A percentile compares a stretch with the other conserved stretches of the same genome.
These are phyloP conservation scores for Luehdorfia chinensis DNA, from an alignment of 1,140 invertebrate species.

Conservation along the genomic window DNA sequence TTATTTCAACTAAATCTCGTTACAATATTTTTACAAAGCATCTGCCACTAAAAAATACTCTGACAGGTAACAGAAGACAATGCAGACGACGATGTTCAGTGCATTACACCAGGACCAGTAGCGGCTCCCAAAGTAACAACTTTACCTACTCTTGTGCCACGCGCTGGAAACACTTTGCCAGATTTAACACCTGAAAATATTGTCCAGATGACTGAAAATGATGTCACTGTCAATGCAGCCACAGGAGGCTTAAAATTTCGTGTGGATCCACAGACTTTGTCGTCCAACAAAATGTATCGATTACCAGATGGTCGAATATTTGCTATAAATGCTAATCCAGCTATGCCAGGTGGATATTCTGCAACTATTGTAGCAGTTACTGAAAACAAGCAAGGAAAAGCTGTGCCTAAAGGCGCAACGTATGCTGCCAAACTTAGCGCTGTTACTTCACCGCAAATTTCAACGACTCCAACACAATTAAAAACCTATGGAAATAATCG, in stretches of 20 bases:
- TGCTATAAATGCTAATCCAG: constrained; percentile 70
- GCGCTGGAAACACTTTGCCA: constrained; percentile 19
- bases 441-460: constrained; percentile 22
- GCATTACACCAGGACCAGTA: constrained; percentile 59
- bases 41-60: constrained; percentile 1
- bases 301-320: constrained; percentile 73
- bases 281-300: constrained; percentile 73
- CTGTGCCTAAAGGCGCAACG: constrained; percentile 37
- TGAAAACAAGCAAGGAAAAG: constrained; percentile 34
- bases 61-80: constrained; percentile 58
- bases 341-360: constrained; percentile 72
- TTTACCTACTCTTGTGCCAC: constrained; percentile 28
- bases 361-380: constrained; percentile 71
- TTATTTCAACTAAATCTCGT: background rate
- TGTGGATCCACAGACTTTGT: constrained; percentile 71
- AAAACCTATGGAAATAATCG: constrained; percentile 3
- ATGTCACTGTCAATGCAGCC: constrained; percentile 64
- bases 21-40: constrained; percentile 4
- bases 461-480: constrained; percentile 18
- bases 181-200: constrained; percentile 55
- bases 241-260: constrained; percentile 73
- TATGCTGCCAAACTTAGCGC: constrained; percentile 56
- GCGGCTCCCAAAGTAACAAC: constrained; percentile 23
- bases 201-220: constrained; percentile 73
- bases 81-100: constrained; percentile 69